Conservation (phyloP, 92 coral and sea anemone species). For the Zoanthus sansibaricus region DNA sequence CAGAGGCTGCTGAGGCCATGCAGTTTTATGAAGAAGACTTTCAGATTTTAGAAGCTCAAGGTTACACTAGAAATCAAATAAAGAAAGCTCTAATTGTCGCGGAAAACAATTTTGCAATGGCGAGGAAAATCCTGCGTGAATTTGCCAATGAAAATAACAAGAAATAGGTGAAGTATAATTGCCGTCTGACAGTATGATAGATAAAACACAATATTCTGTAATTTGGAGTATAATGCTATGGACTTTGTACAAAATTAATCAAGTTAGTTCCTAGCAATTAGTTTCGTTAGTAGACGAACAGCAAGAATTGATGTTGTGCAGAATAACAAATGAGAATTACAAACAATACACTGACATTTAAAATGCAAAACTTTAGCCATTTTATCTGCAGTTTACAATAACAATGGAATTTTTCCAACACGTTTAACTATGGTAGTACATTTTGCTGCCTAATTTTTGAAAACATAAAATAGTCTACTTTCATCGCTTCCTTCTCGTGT, state of each 20-base stretch:
- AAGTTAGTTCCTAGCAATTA: neutral
- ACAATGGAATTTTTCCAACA: neutral
- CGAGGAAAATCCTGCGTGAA: conserved; percentile 94
- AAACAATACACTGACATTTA: neutral
- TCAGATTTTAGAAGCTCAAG: conserved; percentile 94
- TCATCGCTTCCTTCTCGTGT: neutral
- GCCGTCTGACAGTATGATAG: neutral
- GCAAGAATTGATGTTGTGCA: neutral
- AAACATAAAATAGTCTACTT: neutral
- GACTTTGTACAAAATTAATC: neutral
- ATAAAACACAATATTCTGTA: neutral
- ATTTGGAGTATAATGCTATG: neutral
- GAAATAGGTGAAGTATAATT: conserved; percentile 13
- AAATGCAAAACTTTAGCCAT: neutral
- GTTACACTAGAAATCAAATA: conserved; percentile 92
- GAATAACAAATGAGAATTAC: neutral
- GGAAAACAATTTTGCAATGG: conserved; percentile 99
- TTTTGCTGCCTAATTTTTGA: neutral
- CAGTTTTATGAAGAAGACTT: conserved; percentile 98
- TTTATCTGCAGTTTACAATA: neutral
- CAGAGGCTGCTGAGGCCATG: conserved; percentile 66
- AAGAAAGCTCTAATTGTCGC: conserved; percentile 97
- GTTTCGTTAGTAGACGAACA: neutral
- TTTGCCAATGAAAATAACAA: conserved; percentile 74
- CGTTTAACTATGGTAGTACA: neutral